A percentile compares a stretch with the other conserved stretches of the same genome.
Evolutionary conservation across 2,797 vertebrate species (phyloP).

Genomic region (Micropoecilia bifurca): DNA sequence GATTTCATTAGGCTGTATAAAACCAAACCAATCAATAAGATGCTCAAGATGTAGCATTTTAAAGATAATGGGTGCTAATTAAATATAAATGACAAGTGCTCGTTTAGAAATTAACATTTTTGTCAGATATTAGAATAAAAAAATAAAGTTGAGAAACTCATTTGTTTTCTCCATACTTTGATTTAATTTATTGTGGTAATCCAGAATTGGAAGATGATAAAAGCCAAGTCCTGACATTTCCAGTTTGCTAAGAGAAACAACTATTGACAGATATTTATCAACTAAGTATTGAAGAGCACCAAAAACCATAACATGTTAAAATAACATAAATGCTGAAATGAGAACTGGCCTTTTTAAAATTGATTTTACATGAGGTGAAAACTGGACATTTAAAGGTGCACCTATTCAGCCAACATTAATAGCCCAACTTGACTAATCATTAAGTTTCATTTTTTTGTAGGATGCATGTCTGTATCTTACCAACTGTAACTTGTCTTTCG

Average conservation of each 20-base stretch:
- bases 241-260: not conserved
- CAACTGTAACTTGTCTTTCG: conserved; percentile 85
- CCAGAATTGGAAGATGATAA: not conserved
- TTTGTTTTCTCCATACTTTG: not conserved
- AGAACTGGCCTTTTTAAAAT: not conserved
- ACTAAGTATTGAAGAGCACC: not conserved
- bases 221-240: not conserved
- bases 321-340: not conserved
- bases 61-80: not conserved
- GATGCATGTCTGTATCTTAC: conserved; percentile 78
- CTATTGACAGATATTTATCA: not conserved
- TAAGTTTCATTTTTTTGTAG: not conserved
- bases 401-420: not conserved
- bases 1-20: not conserved
- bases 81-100: not conserved
- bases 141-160: not conserved
- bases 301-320: not conserved
- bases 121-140: not conserved
- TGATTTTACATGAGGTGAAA: not conserved
- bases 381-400: not conserved
- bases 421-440: not conserved
- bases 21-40: not conserved
- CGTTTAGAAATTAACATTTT: not conserved
- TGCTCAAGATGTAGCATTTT: not conserved
- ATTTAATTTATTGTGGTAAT: not conserved